Evolutionary conservation across 2,888 invertebrate genomes (phyloP).

Genomic region (Drepana falcataria): DNA sequence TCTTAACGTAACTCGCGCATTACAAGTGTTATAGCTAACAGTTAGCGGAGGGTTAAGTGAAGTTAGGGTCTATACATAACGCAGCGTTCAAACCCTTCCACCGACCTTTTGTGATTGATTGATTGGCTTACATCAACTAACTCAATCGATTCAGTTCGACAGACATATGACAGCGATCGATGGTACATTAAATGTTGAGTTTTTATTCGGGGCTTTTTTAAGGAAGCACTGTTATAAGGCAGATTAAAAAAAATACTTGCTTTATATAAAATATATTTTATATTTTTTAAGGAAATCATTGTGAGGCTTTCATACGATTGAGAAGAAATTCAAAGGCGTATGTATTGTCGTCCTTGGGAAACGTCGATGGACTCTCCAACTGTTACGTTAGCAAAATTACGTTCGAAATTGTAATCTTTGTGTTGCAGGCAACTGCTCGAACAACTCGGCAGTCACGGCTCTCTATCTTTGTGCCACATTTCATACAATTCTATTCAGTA

Average conservation of each 20-base stretch:
- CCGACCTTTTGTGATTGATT: not conserved
- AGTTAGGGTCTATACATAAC: constrained; percentile 11
- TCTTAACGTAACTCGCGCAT: constrained; percentile 24
- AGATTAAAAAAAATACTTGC: not conserved
- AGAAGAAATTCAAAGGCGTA: no score
- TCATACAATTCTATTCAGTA: no score
- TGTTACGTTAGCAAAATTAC: no score
- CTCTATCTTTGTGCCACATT: no score
- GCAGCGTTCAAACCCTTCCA: constrained; percentile 2
- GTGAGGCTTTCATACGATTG: no score
- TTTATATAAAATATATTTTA: no score
- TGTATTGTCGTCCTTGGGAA: no score
- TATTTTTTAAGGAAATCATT: no score
- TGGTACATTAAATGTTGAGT: not conserved
- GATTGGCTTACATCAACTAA: constrained; percentile 1
- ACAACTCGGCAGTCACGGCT: no score
- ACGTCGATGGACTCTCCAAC: no score
- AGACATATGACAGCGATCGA: constrained; percentile 2
- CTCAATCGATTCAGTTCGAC: constrained; percentile 1
- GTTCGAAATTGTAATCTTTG: no score
- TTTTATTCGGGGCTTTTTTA: not conserved
- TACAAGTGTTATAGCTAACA: constrained; percentile 35
- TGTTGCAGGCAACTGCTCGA: no score
- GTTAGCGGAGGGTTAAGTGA: constrained; percentile 32
- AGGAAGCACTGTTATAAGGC: not conserved